Conservation (phyloP, 2,113 vertebrate genomes). For the Brienomyrus brachyistius region DNA sequence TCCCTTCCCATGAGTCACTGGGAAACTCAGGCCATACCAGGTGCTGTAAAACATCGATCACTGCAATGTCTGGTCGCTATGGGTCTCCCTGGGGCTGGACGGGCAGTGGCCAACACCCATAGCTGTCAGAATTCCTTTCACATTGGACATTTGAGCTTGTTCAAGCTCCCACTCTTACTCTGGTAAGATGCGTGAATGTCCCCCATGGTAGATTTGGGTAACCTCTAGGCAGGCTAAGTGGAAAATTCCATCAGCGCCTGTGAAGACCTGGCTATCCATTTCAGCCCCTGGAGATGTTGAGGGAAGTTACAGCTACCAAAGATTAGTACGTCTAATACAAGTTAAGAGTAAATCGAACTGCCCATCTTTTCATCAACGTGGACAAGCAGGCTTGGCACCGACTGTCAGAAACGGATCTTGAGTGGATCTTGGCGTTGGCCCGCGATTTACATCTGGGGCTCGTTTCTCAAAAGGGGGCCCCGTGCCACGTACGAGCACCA, state of each 20-base stretch:
- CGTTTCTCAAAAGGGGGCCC: neutral
- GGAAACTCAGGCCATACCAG: neutral
- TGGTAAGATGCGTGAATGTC: neutral
- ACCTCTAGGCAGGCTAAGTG: neutral
- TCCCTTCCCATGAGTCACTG: neutral
- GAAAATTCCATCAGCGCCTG: slow-evolving; percentile 12
- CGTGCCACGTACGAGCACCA: neutral
- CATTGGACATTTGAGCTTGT: neutral
- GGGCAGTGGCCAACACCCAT: neutral
- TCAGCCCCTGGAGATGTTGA: neutral
- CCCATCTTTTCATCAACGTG: neutral
- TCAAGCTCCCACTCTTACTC: neutral
- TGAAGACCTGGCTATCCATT: slow-evolving; percentile 6
- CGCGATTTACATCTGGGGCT: neutral
- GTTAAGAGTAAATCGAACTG: slow-evolving; percentile 1
- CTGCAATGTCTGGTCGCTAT: neutral
- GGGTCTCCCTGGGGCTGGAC: too few relatives aligned
- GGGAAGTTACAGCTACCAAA: slow-evolving; percentile 10
- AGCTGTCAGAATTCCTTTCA: neutral
- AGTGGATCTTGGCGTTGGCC: neutral
- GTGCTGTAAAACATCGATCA: neutral
- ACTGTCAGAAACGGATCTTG: neutral
- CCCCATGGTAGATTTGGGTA: neutral
- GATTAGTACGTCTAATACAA: neutral
- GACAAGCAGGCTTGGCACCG: neutral